Conservation (phyloP, 2,113 vertebrate genomes). For the Microcebus lehilahytsara region DNA sequence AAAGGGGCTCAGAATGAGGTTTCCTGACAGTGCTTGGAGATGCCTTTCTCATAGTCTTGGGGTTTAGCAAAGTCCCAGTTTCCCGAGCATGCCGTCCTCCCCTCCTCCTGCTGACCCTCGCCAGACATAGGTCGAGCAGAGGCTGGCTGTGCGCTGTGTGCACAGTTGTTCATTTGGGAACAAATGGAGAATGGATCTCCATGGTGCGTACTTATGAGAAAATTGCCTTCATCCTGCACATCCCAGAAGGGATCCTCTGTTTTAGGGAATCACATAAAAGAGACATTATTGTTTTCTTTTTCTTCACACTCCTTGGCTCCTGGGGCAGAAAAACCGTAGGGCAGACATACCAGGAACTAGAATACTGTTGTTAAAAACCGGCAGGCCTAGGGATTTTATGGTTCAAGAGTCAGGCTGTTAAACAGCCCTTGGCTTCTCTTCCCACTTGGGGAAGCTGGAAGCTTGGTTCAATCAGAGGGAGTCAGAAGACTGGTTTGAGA, state of each 20-base stretch:
- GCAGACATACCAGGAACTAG: neutral
- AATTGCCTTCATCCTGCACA: neutral
- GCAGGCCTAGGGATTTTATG: neutral
- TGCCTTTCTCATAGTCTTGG: neutral
- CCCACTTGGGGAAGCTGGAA: neutral
- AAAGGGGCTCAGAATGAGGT: neutral
- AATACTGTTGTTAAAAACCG: neutral
- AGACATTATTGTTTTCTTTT: neutral
- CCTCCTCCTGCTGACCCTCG: rapidly evolving
- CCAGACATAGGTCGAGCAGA: neutral
- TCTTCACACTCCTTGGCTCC: neutral
- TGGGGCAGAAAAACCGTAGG: neutral
- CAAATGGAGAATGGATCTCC: rapidly evolving
- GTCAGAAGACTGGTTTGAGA: neutral
- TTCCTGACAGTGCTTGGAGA: neutral
- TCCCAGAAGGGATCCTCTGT: neutral
- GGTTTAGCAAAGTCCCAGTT: neutral
- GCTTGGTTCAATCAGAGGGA: neutral
- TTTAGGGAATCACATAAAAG: neutral
- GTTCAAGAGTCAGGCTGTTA: neutral
- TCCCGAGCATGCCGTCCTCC: neutral
- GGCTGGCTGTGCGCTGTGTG: neutral
- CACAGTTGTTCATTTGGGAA: neutral
- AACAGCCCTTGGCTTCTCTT: neutral
- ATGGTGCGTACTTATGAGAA: neutral